phyloP scores from a whole-genome alignment of 2,888 invertebrate genomes.

The Exocentrus adspersus region DNA sequence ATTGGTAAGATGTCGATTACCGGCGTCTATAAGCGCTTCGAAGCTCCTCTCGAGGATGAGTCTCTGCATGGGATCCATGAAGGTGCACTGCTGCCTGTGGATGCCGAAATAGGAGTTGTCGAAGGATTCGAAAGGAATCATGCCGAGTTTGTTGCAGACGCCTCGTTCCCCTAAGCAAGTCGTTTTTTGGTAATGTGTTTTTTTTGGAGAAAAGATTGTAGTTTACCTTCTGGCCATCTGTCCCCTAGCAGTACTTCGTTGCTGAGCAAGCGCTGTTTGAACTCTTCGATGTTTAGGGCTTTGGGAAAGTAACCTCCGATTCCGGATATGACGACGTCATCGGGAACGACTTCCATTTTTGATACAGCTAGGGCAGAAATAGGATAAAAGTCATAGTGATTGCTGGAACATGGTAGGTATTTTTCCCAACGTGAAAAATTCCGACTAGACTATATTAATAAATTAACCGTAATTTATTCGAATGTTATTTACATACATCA shows the following conservation, averaged over 20 bases:
- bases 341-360: conserved; percentile 46
- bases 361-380: no score
- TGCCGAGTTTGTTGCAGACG: conserved; percentile 59
- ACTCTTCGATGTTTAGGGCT: conserved; percentile 69
- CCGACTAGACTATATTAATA: no score
- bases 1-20: conserved; percentile 48
- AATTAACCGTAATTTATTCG: no score
- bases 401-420: no score
- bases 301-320: conserved; percentile 69
- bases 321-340: conserved; percentile 64
- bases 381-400: no score
- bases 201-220: no score
- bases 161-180: conserved; percentile 58
- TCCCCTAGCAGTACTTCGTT: conserved; percentile 55
- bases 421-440: no score
- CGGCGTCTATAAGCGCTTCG: conserved; percentile 65
- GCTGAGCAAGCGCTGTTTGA: conserved; percentile 66
- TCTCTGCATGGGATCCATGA: conserved; percentile 65
- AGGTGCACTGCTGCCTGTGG: conserved; percentile 62
- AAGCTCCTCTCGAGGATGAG: conserved; percentile 62
- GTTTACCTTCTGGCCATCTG: conserved; percentile 58
- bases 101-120: conserved; percentile 65
- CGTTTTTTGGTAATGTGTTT: no score
- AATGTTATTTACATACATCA: not conserved
- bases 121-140: conserved; percentile 57